phyloP scores from a whole-genome alignment of 1,140 invertebrate species.

The Elymnias hypermnestra region DNA sequence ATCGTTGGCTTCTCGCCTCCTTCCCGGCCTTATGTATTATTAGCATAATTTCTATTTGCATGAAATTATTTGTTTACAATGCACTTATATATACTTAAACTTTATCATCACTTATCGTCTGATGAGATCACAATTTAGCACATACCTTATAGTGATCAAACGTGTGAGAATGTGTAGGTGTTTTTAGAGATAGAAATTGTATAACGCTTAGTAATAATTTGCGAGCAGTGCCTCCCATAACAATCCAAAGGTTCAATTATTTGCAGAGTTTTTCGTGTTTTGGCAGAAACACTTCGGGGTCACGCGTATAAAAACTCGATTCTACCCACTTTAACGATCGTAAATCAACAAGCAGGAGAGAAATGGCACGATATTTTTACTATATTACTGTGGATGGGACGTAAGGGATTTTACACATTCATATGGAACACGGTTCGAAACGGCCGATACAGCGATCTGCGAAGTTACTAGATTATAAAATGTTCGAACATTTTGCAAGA shows the following conservation, averaged over 20 bases:
- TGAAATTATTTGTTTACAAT: no score
- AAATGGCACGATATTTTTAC: conserved; percentile 37
- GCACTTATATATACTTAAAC: no score
- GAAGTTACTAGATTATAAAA: conserved; percentile 18
- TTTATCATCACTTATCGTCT: no score
- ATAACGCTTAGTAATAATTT: background rate
- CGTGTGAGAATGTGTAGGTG: no score
- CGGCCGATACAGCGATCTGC: conserved; percentile 18
- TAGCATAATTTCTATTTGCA: no score
- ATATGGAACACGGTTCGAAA: conserved; percentile 29
- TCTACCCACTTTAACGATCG: conserved; percentile 23
- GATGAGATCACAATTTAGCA: no score
- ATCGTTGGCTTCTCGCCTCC: no score
- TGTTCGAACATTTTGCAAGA: conserved; percentile 8
- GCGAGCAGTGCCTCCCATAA: background rate
- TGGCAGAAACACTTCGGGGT: conserved; percentile 12
- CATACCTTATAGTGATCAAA: no score
- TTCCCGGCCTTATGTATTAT: no score
- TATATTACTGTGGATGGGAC: conserved; percentile 38
- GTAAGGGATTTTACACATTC: conserved; percentile 42
- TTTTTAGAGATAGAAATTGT: no score
- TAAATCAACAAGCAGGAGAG: conserved; percentile 27
- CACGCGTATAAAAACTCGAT: conserved; percentile 24
- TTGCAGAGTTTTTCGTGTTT: conserved; percentile 8
- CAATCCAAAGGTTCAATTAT: conserved; percentile 2